phyloP scores from a whole-genome alignment of 2,888 invertebrate species.

The Parnassius mnemosyne region DNA sequence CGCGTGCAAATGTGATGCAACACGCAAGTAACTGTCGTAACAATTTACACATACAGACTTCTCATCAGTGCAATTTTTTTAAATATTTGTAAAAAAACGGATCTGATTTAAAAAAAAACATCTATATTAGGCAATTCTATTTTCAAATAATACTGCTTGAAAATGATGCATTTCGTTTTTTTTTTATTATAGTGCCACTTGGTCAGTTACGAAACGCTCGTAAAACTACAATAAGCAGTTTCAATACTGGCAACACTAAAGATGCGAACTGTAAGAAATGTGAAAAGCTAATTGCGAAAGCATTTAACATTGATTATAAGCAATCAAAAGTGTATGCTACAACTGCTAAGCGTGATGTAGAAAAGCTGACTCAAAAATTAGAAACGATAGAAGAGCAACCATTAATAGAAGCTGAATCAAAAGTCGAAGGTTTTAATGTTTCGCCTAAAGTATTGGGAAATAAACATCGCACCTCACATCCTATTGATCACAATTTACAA shows the following conservation, averaged over 20 bases:
- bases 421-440: conserved; percentile 43
- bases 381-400: conserved; percentile 51
- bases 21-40: too few relatives aligned
- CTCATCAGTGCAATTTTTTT: too few relatives aligned
- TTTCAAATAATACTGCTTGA: too few relatives aligned
- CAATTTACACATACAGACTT: too few relatives aligned
- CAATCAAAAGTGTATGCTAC: conserved; percentile 32
- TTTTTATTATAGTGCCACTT: conserved; percentile 13
- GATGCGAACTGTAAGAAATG: conserved; percentile 34
- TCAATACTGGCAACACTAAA: conserved; percentile 12
- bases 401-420: conserved; percentile 43
- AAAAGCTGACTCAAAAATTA: conserved; percentile 49
- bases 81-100: too few relatives aligned
- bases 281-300: conserved; percentile 34
- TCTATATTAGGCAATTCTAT: too few relatives aligned
- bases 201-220: conserved; percentile 21
- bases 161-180: background rate
- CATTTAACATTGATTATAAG: conserved; percentile 27
- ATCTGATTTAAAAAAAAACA: too few relatives aligned
- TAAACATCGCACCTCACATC: conserved; percentile 23
- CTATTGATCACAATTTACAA: background rate
- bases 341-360: conserved; percentile 42
- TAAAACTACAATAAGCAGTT: conserved; percentile 17
- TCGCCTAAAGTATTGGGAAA: conserved; percentile 43
- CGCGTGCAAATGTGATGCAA: too few relatives aligned